Conservation (phyloP, 1,140 invertebrate species). For the Battus philenor region DNA sequence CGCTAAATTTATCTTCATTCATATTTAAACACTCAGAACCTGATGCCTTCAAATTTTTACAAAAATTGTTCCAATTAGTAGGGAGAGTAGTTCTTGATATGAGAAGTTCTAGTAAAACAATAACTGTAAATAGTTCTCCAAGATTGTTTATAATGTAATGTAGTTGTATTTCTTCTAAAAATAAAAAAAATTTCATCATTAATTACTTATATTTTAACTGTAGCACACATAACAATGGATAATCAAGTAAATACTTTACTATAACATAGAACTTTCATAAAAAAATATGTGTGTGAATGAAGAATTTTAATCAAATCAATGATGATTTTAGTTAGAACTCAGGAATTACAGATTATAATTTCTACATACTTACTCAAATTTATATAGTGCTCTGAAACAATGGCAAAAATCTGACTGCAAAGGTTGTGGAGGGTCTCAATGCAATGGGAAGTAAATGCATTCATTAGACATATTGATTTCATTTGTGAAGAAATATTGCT, state of each 20-base stretch:
- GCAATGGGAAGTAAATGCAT: conserved; percentile 80
- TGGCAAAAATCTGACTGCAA: conserved; percentile 80
- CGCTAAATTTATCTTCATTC: conserved; percentile 40
- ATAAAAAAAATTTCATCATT: conserved; percentile 6
- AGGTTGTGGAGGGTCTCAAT: conserved; percentile 81
- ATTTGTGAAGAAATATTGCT: conserved; percentile 61
- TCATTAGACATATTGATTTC: conserved; percentile 79
- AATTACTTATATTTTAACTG: too few relatives aligned
- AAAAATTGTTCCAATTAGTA: conserved; percentile 58
- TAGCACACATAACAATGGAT: conserved; percentile 12
- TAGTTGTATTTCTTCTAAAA: conserved; percentile 64
- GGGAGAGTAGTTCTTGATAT: conserved; percentile 49
- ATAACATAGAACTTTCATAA: too few relatives aligned
- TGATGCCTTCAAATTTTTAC: conserved; percentile 38
- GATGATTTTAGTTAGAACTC: too few relatives aligned
- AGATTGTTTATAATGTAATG: conserved; percentile 67
- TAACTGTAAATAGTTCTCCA: conserved; percentile 61
- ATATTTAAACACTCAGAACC: conserved; percentile 31
- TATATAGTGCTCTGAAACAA: conserved; percentile 73
- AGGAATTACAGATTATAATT: too few relatives aligned
- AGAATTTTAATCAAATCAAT: too few relatives aligned
- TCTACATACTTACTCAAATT: conserved; percentile 75
- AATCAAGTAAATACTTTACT: conserved; percentile 4
- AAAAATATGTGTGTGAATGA: background rate
- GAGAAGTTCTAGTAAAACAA: conserved; percentile 51